phyloP scores from a whole-genome alignment of 2,113 vertebrate species.

The Castor canadensis region DNA sequence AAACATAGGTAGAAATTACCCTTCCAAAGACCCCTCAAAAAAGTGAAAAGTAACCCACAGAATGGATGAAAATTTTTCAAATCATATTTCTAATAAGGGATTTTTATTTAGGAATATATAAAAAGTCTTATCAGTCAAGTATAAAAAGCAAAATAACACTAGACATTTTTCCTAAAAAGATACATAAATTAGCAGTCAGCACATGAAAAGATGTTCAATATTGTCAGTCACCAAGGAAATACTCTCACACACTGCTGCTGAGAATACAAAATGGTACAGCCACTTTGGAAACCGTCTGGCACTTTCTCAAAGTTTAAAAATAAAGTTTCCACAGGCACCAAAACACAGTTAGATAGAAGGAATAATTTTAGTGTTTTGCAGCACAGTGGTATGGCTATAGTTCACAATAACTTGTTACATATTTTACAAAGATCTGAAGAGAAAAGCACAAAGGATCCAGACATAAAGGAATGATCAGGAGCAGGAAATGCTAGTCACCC shows the following conservation, averaged over 20 bases:
- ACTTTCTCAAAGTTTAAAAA: background rate
- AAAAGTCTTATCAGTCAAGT: background rate
- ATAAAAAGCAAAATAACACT: background rate
- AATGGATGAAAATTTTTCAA: background rate
- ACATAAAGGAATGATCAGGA: background rate
- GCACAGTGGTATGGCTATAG: background rate
- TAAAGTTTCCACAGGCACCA: background rate
- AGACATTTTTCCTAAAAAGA: background rate
- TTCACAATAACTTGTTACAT: background rate
- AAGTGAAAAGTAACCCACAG: background rate
- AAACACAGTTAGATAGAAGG: background rate
- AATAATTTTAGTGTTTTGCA: background rate
- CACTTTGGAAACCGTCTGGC: background rate
- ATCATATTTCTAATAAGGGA: background rate
- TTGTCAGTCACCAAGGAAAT: background rate
- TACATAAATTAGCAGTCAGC: background rate
- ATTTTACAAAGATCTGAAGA: background rate
- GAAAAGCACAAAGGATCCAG: background rate
- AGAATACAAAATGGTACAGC: background rate
- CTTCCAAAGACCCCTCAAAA: no score
- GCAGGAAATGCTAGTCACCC: background rate
- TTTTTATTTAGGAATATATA: background rate
- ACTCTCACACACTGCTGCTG: background rate
- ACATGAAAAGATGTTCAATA: background rate
- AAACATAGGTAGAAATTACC: slow-evolving; percentile 26